Evolutionary conservation across 2,113 vertebrate species (phyloP).

Genomic region (Daboia siamensis): DNA sequence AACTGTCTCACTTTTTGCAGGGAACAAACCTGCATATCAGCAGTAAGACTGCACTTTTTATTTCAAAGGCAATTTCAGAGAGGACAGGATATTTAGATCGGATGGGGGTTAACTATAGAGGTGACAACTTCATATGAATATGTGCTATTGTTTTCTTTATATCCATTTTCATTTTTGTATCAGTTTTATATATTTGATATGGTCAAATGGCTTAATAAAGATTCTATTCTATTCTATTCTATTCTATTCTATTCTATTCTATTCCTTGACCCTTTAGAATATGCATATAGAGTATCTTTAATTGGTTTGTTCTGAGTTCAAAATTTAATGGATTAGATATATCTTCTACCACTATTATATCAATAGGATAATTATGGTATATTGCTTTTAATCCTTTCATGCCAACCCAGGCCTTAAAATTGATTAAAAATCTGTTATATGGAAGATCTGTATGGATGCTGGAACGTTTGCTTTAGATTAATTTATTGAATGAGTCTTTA

Average conservation of each 20-base stretch:
- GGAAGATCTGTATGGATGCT: not conserved
- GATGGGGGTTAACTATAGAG: not conserved
- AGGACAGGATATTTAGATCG: not conserved
- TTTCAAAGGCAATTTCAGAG: not conserved
- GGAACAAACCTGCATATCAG: not conserved
- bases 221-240: not conserved
- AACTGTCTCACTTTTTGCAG: not conserved
- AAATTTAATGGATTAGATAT: not conserved
- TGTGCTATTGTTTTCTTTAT: not conserved
- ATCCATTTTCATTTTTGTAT: not conserved
- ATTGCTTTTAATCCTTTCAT: not conserved
- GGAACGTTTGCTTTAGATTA: not conserved
- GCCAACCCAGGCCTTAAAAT: not conserved
- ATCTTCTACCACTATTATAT: not conserved
- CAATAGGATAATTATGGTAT: not conserved
- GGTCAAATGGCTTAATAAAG: not conserved
- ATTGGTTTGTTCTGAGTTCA: not conserved
- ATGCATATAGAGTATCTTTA: not conserved
- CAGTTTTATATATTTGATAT: not conserved
- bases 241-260: too few species aligned
- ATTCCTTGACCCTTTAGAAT: not conserved
- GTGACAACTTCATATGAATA: not conserved
- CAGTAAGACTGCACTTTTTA: not conserved
- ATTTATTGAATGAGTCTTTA: not conserved
- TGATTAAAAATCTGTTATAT: not conserved